These are phyloP conservation scores for Grus americana DNA, from an alignment of 2,113 vertebrate species.

Conservation along the genomic window DNA sequence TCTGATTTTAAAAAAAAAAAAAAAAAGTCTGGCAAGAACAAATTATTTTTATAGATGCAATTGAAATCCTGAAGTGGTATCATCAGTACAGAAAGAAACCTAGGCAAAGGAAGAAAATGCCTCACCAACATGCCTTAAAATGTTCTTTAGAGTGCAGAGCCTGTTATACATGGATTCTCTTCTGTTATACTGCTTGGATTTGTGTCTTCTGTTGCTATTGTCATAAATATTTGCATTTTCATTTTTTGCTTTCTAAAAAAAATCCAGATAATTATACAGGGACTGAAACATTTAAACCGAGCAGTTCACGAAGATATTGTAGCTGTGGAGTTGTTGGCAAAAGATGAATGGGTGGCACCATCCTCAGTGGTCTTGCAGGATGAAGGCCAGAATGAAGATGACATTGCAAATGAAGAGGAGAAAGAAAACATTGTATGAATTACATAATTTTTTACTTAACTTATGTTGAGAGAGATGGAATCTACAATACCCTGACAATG, in stretches of 20 bases:
- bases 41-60: background rate
- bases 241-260: background rate
- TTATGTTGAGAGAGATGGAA: background rate
- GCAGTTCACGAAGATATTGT: constrained; percentile 94
- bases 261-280: constrained; percentile 89
- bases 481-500: background rate
- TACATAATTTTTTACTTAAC: background rate
- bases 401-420: constrained; percentile 81
- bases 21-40: background rate
- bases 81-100: background rate
- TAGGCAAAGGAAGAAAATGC: background rate
- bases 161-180: background rate
- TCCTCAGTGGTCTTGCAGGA: constrained; percentile 92
- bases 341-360: constrained; percentile 84
- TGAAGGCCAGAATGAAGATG: constrained; percentile 85
- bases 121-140: background rate
- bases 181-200: background rate
- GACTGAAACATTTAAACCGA: constrained; percentile 91
- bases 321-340: constrained; percentile 86
- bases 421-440: constrained; percentile 76
- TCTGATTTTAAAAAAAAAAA: background rate
- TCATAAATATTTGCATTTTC: background rate
- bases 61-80: background rate
- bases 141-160: background rate
- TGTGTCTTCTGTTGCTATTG: background rate